These are phyloP conservation scores for Bujurquina vittata DNA, from an alignment of 2,113 vertebrate species.

Conservation along the genomic window DNA sequence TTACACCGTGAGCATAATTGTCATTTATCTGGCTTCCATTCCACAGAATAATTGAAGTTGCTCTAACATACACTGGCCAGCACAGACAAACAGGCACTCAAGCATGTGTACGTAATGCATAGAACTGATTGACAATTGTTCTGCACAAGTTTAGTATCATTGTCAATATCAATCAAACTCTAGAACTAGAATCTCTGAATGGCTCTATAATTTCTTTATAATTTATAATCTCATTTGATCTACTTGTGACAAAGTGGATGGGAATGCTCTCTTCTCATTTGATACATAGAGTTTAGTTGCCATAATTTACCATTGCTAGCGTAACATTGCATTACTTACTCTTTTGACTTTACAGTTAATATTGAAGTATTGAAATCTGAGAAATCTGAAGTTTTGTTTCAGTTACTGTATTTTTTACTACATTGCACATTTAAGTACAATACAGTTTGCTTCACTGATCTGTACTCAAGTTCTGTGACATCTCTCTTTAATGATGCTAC, in stretches of 20 bases:
- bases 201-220: neutral
- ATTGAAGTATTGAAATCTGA: neutral
- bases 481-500: neutral
- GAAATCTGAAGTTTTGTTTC: neutral
- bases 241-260: neutral
- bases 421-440: neutral
- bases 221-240: neutral
- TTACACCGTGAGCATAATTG: constrained; percentile 17
- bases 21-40: constrained; percentile 26
- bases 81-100: neutral
- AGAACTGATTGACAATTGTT: neutral
- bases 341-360: neutral
- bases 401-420: neutral
- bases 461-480: neutral
- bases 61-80: neutral
- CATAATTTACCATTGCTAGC: neutral
- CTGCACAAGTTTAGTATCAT: neutral
- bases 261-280: neutral
- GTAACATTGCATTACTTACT: neutral
- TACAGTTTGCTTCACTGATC: neutral
- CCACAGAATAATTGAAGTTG: neutral
- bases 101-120: neutral
- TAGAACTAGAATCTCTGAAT: fast-evolving
- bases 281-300: fast-evolving
- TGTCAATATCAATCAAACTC: neutral